Evolutionary conservation across 2,113 vertebrate genomes (phyloP).

Genomic region (zebrafish (Danio rerio)): GRCz12tu NC_133184.1:30255501-30256000

Average conservation of each 20-base stretch:
- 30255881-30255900: conserved; percentile 39
- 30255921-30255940: conserved; percentile 32
- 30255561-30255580: too few relatives aligned
- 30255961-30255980: conserved; percentile 32
- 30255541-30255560: too few relatives aligned
- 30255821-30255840: conserved; percentile 21
- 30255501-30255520: too few relatives aligned
- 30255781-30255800: conserved; percentile 2
- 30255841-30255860: conserved; percentile 42
- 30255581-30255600: too few relatives aligned
- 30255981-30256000: conserved; percentile 37
- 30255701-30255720: not conserved
- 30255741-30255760: conserved; percentile 11
- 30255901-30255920: conserved; percentile 46
- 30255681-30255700: not conserved
- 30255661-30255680: not conserved
- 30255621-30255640: not conserved
- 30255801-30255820: conserved; percentile 18
- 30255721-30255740: not conserved
- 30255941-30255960: conserved; percentile 45
- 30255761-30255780: not conserved
- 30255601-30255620: not conserved
- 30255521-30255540: too few relatives aligned
- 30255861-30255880: conserved; percentile 44
- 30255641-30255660: not conserved